Evolutionary conservation across 2,888 invertebrate species (phyloP), one percentile per base, ranked within the genome.

Genomic region (Ormyrus thymus): DNA sequence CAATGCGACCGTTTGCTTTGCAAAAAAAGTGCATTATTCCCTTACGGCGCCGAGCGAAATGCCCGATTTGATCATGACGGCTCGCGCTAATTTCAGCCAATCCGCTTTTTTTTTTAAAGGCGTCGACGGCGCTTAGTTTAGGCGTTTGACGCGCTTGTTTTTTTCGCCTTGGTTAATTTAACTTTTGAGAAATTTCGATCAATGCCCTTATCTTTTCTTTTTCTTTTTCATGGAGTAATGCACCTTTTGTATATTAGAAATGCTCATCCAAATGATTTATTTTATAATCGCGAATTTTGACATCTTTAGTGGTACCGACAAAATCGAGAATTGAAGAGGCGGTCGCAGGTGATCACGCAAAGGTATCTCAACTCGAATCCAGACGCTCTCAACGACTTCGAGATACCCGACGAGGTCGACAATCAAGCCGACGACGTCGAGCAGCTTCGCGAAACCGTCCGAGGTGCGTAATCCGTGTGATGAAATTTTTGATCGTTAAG

Each of bases 301-400:
- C 13, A 6, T 62, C 56, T 83, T 77, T 92, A 95, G 90, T 95
- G 95, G 95, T 95, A 95, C 91, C 93, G 94, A 81, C 94, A 95
- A 90, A 95, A 95, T 86, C 93, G 94, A 79, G 93, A 93, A 85
- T 88, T 95, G 70, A 94, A 95, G 88, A 90, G 95, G 13, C 92
- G 93, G 82, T 95, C 95, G 81, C 92, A 94, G 1, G 92, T 93
- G 48, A 89, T 95, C 55, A 87, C 93, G 78, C 94, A 94, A 82
- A 92, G 92, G 62, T 91, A 92, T 82, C 84, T 90, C 66, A 88
- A 91, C 74, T 89, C 93, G n/a, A 93, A 94, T n/a, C 88, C 92
- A 0, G 90, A 90, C 59, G 89, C 90, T 0, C 83, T 91, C 0
- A 84, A 91, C 0, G 93, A 86, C 78, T 66, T 87, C 29, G 87